Evolutionary conservation across 2,113 vertebrate species (phyloP).

Genomic region (Phylloscopus whistleri): DNA sequence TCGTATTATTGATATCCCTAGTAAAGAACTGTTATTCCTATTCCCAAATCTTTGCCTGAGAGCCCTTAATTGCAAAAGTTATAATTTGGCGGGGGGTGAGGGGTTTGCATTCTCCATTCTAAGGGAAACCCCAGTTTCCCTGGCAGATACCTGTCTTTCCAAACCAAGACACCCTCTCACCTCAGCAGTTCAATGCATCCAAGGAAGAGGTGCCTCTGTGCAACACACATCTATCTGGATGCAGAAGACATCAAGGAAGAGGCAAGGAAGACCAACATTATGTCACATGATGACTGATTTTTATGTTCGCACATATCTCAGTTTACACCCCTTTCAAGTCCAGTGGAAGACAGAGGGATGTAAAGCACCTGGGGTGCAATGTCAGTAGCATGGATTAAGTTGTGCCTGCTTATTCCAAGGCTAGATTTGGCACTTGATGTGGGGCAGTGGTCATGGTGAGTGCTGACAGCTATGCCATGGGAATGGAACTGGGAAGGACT

Average conservation of each 20-base stretch:
- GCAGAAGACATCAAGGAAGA: neutral
- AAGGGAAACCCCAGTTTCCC: too few species aligned
- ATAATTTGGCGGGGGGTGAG: too few species aligned
- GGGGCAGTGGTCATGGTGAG: rapidly evolving
- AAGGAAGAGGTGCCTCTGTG: neutral
- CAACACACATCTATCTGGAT: neutral
- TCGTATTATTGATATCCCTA: too few species aligned
- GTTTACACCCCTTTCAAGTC: neutral
- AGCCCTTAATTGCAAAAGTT: too few species aligned
- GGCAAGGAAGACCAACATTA: neutral
- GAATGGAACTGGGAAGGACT: neutral
- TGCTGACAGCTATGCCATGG: rapidly evolving
- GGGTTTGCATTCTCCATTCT: too few species aligned
- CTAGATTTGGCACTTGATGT: neutral
- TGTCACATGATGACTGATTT: neutral
- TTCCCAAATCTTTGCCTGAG: too few species aligned
- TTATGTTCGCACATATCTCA: neutral
- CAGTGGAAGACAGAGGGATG: neutral
- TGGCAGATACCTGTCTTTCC: too few species aligned
- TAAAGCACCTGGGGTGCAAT: neutral
- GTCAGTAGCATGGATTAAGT: neutral
- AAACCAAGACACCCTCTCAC: too few species aligned
- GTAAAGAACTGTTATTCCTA: too few species aligned
- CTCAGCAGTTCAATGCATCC: neutral
- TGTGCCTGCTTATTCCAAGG: neutral